Evolutionary conservation across 2,113 vertebrate genomes (phyloP), one percentile per base, ranked within the genome.

Genomic region (Myotis brandtii): DNA sequence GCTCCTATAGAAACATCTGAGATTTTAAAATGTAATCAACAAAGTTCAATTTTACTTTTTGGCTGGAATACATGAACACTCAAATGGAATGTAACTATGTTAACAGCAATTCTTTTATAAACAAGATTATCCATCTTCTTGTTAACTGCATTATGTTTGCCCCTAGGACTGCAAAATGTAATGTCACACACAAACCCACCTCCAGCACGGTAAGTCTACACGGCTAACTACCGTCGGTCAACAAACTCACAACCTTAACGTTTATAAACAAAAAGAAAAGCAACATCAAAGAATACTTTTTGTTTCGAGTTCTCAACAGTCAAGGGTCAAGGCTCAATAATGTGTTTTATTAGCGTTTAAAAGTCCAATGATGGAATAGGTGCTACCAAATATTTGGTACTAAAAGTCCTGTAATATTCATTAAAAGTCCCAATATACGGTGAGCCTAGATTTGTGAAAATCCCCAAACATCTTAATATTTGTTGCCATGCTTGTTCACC

Each of bases 121-220:
- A 93, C 50, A 92, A 87, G 59, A 85, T 86, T 91, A 95, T 91
- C 92, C 21, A 27, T 92, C 96, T 96, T 93, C 93, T 17, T 62
- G 54, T 48, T 94, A 84, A 59, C 64, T 64, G n/a, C 76, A 64
- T 59, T 2, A 0, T 30, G 67, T 66, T 89, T 92, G 91, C 43
- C 66, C 82, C 89, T 91, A 91, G 50, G 76, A 91, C 73, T 9
- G 3, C 54, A 96, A 86, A 96, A 89, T 56, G 95, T 66, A 97
- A 97, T 94, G 96, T 96, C 70, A 89, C 11, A 52, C 37, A 52
- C 82, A 91, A 94, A 92, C 85, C 82, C 86, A 75, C 56, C 32
- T 81, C 80, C 43, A 46, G 86, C 72, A 13, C 77, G 30, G 73
- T 25, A 73, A 93, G 27, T 32, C 69, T 0, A 37, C 70, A 81